Conservation (phyloP, 2,888 invertebrate species). For the Agrochola circellaris region DNA sequence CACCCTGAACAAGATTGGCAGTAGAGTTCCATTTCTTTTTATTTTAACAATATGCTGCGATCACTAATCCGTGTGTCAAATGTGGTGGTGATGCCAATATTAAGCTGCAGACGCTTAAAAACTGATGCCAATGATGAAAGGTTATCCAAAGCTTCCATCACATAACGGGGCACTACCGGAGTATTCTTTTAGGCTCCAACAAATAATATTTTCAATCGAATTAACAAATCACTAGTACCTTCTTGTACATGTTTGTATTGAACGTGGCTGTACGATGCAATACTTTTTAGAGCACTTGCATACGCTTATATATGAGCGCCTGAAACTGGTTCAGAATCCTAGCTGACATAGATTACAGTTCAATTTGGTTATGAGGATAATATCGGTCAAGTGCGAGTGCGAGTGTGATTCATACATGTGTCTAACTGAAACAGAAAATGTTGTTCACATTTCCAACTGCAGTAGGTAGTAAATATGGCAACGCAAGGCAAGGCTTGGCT, state of each 20-base stretch:
- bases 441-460: conserved; percentile 50
- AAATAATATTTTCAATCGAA: conserved; percentile 13
- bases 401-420: conserved; percentile 22
- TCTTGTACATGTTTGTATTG: conserved; percentile 86
- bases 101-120: not conserved
- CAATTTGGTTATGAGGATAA: conserved; percentile 47
- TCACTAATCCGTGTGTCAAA: not conserved
- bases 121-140: not conserved
- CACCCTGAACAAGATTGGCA: not conserved
- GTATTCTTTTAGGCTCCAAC: not conserved
- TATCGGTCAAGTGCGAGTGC: conserved; percentile 56
- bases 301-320: conserved; percentile 84
- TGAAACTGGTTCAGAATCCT: conserved; percentile 80
- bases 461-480: not conserved
- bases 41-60: not conserved
- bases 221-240: conserved; percentile 74
- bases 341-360: conserved; percentile 61
- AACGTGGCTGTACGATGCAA: conserved; percentile 80
- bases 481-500: not conserved
- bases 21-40: not conserved
- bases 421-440: conserved; percentile 41
- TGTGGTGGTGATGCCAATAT: not conserved
- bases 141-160: not conserved
- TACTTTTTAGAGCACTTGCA: conserved; percentile 81
- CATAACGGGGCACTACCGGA: not conserved